These are phyloP conservation scores for Malurus elegans DNA, from an alignment of 2,113 vertebrate genomes.

Conservation along the genomic window DNA sequence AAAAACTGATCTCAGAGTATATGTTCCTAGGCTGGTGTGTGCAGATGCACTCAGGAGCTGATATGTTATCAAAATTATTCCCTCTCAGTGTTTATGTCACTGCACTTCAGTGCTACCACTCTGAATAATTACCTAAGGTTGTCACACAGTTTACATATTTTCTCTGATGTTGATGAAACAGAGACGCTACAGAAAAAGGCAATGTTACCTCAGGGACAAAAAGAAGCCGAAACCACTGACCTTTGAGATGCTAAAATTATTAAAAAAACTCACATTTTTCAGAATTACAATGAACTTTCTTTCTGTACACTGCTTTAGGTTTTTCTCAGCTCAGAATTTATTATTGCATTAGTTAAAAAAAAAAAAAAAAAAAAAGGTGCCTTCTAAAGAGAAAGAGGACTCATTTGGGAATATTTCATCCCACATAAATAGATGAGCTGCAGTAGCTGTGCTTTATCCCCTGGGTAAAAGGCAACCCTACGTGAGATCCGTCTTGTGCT, in stretches of 20 bases:
- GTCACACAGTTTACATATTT: not conserved
- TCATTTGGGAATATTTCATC: not conserved
- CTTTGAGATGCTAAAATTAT: not conserved
- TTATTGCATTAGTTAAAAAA: not conserved
- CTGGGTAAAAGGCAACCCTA: not conserved
- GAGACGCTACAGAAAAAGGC: not conserved
- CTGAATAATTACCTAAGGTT: not conserved
- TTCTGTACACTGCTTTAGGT: not conserved
- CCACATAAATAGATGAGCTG: not conserved
- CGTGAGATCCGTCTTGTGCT: fast-evolving
- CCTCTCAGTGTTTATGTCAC: not conserved
- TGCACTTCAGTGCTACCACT: not conserved
- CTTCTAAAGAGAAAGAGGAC: not conserved
- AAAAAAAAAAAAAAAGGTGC: not conserved
- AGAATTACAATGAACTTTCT: not conserved
- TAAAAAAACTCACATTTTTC: not conserved
- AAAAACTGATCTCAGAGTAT: not conserved
- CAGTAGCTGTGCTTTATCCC: not conserved
- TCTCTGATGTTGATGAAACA: not conserved
- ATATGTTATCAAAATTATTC: not conserved
- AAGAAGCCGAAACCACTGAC: not conserved
- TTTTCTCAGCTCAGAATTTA: not conserved
- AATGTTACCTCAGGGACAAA: not conserved
- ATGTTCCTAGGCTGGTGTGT: not conserved
- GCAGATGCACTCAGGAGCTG: not conserved